Conservation (phyloP, 2,797 vertebrate species). For the Urophycis tenuis region DNA sequence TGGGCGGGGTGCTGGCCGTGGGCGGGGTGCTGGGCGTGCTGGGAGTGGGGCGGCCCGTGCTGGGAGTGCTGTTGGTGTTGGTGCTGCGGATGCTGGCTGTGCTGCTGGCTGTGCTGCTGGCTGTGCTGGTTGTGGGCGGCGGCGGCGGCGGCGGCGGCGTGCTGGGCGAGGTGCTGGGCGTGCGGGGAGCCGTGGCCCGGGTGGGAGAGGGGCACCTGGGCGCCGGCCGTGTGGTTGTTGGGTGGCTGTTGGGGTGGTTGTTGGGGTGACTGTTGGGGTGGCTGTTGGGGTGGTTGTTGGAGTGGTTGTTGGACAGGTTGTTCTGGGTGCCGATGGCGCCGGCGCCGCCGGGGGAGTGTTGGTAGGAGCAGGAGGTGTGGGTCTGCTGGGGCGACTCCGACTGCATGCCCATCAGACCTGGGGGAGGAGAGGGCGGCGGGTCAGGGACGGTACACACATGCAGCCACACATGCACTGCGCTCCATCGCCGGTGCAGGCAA, state of each 20-base stretch:
- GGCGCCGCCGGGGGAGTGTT: constrained; percentile 84
- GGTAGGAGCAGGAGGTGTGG: constrained; percentile 89
- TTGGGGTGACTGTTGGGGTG: constrained; percentile 78
- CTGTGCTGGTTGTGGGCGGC: constrained; percentile 60
- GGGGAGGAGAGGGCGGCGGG: constrained; percentile 21
- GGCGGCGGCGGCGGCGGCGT: constrained; percentile 52
- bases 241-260: constrained; percentile 75
- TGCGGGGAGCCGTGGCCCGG: constrained; percentile 71
- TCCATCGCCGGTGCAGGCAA: background rate
- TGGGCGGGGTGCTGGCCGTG: constrained; percentile 57
- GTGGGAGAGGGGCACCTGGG: constrained; percentile 79
- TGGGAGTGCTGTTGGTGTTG: constrained; percentile 24
- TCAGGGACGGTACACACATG: background rate
- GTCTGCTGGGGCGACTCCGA: constrained; percentile 83
- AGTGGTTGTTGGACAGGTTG: constrained; percentile 79
- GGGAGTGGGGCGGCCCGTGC: constrained; percentile 66
- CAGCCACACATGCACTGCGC: background rate
- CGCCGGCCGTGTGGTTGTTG: constrained; percentile 72
- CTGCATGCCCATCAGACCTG: constrained; percentile 84
- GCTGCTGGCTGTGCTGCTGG: constrained; percentile 67
- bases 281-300: constrained; percentile 77
- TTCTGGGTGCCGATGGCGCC: constrained; percentile 83
- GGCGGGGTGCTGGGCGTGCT: constrained; percentile 57
- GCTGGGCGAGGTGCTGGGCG: constrained; percentile 74
- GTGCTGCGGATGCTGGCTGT: constrained; percentile 63